Conservation (phyloP, 1,140 invertebrate genomes). For the Polypedilum vanderplanki region DNA sequence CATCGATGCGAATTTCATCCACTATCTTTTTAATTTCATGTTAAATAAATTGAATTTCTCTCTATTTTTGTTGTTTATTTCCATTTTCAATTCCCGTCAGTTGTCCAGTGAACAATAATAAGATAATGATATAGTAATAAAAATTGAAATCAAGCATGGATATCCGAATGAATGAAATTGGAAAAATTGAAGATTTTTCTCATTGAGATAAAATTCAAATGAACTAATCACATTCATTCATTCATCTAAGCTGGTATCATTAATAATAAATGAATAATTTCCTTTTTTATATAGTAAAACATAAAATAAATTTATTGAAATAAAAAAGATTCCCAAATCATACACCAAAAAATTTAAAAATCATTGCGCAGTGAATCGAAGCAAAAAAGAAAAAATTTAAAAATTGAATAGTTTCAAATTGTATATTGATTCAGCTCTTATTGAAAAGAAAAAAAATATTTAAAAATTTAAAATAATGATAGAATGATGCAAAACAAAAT, state of each 20-base stretch:
- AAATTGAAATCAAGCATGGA: too few species aligned
- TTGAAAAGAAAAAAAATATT: conserved; percentile 5
- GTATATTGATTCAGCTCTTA: conserved; percentile 12
- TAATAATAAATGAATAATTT: too few species aligned
- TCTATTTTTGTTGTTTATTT: not conserved
- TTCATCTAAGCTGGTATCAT: too few species aligned
- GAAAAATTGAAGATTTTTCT: too few species aligned
- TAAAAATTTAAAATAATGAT: not conserved
- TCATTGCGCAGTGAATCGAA: not conserved
- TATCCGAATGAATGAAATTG: too few species aligned
- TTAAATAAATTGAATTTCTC: not conserved
- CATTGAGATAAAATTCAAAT: too few species aligned
- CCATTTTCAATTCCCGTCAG: too few species aligned
- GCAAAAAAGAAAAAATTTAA: not conserved
- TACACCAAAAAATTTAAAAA: not conserved
- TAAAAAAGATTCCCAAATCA: not conserved
- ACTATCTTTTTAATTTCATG: not conserved
- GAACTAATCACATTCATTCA: too few species aligned
- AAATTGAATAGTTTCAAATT: conserved; percentile 7
- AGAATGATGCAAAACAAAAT: not conserved
- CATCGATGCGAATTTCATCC: not conserved
- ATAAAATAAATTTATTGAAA: not conserved
- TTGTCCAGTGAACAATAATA: too few species aligned
- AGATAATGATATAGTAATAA: too few species aligned
- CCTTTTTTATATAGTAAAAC: not conserved